Base-by-base conservation (phyloP, 2,113 vertebrate species). In the Salminus brasiliensis region DNA sequence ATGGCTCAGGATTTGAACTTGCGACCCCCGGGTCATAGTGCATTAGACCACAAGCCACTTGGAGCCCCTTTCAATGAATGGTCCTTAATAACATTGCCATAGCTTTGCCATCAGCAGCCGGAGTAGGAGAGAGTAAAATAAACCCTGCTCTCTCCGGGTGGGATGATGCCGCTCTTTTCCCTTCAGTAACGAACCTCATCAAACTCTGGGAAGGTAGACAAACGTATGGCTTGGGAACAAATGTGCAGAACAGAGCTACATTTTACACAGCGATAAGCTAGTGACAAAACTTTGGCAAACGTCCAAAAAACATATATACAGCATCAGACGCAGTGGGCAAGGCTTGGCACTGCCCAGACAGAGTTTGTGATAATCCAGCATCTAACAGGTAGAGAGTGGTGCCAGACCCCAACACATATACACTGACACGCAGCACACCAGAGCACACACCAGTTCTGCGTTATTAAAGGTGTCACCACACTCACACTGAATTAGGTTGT, bases 391-490 rank as follows among this genome's bases (percentile, higher is more conserved):
- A 79, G 43, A 75, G 53, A 53, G 27, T 57, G 60, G 62, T 43
- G 39, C 66, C 27, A 67, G 71, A 69, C 41, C 45, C 21, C 59
- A 53, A 69, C 47, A 47, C 60, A 32, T 60, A 32, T 78, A 83
- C 60, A 29, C 72, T 71, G 23, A 63, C 25, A 75, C 23, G 23
- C 39, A 67, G 34, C 47, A 67, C 74, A 66, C 21, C 39, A 2
- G 27, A 25, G 59, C 59, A 66, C 55, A 53, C 81, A 68, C 72
- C 63, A 23, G 72, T 66, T 80, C 55, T 34, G 68, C 43, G 49
- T 82, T 83, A 87, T 87, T 82, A 84, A 84, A 80, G 72, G 59
- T 83, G 74, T 80, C 66, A 79, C 62, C 53, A 53, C 27, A 72
- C 72, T 81, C 59, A 63, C 78, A 12, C 55, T 27, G 72, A 84